Evolutionary conservation across 1,140 invertebrate genomes (phyloP).

Genomic region (Phymorhynchus buccinoides): DNA sequence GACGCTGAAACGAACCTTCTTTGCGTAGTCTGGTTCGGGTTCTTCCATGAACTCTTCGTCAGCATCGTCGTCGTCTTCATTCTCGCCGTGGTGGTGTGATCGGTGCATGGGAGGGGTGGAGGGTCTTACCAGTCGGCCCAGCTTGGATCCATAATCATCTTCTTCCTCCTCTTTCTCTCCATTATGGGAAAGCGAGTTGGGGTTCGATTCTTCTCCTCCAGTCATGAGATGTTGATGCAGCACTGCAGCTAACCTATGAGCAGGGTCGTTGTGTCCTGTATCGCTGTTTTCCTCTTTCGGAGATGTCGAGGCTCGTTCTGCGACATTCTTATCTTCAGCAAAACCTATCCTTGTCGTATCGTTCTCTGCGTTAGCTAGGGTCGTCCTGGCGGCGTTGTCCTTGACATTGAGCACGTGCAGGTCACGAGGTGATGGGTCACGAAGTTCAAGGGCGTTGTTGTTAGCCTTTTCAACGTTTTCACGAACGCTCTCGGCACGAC

Average conservation of each 20-base stretch:
- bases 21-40: constrained; percentile 40
- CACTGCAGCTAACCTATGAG: not conserved
- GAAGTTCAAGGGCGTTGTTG: no score
- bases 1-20: constrained; percentile 38
- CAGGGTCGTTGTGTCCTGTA: not conserved
- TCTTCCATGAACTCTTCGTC: constrained; percentile 35
- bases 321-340: not conserved
- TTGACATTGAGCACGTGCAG: no score
- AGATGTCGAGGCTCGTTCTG: not conserved
- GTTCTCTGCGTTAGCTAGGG: no score
- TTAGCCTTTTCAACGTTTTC: no score
- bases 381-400: no score
- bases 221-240: not conserved
- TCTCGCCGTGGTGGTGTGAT: not conserved
- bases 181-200: not conserved
- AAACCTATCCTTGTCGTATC: not conserved
- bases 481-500: no score
- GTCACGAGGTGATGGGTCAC: no score
- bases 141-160: not conserved
- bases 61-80: constrained; percentile 20
- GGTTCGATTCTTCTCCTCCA: not conserved
- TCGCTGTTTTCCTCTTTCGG: not conserved
- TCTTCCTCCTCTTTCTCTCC: constrained; percentile 6
- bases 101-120: constrained; percentile 30
- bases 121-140: not conserved